Base-by-base conservation (phyloP, 2,113 vertebrate genomes). In the Nettapus auritus region DNA sequence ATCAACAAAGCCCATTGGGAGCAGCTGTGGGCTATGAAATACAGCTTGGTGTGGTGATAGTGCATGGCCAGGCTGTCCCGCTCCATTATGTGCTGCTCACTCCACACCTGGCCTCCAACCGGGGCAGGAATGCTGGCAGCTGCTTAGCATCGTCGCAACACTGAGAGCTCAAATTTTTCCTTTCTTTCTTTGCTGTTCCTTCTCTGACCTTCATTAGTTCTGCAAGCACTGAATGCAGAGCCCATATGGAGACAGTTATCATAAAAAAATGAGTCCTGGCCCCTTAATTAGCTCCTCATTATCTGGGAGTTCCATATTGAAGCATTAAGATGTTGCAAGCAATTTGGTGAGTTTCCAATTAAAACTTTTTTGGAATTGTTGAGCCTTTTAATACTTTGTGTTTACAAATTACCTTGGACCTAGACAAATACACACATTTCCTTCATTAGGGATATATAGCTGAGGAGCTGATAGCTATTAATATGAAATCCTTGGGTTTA, bases 161-260 rank as follows among this genome's bases (percentile, higher is more conserved):
- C 46, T 0, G 3, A 80, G 78, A 78, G 63, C 59, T 71, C 8
- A 89, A 75, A 77, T 67, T 48, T 53, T 16, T 33, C 78, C 71
- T 86, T 70, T 53, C 82, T 82, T 88, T 85, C 92, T 93, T 29
- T 5, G 36, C 87, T 57, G 8, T 86, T 82, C 13, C 56, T 50
- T 69, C 77, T 50, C 60, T 92, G 93, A 88, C 91, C 94, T 94
- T 93, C 68, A 80, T 86, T 85, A 97, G 94, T 76, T 87, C 90
- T 93, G 91, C 56, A 8, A 71, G 91, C 86, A 28, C 62, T 0
- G 0, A 95, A 63, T 63, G 90, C 31, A 16, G 89, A 69, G 69
- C 79, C 86, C 90, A 56, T 90, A 67, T 78, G 79, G 59, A 75
- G 75, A 64, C 62, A 92, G 81, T 91, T 91, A 94, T 60, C 84